Evolutionary conservation across 2,888 invertebrate genomes (phyloP).

Genomic region (Scotopteryx bipunctaria): DNA sequence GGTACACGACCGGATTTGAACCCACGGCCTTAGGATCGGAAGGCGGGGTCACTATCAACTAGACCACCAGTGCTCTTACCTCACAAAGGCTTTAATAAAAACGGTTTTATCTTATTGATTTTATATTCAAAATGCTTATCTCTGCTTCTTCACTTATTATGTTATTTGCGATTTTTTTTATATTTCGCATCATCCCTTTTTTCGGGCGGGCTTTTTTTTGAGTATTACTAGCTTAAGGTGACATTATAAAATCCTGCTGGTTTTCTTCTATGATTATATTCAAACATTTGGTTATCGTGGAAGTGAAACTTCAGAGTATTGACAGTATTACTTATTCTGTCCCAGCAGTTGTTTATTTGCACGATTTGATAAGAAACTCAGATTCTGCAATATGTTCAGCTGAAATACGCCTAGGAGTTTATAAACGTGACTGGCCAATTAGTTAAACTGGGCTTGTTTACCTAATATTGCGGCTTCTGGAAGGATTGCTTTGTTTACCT

Average conservation of each 20-base stretch:
- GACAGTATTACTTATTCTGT: slow-evolving; percentile 11
- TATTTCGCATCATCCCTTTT: too few relatives aligned
- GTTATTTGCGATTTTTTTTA: too few relatives aligned
- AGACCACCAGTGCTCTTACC: too few relatives aligned
- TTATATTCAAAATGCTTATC: not conserved
- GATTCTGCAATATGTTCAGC: slow-evolving; percentile 57
- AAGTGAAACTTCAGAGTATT: not conserved
- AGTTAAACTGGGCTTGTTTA: slow-evolving; percentile 34
- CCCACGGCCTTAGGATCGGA: too few relatives aligned
- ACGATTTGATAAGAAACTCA: slow-evolving; percentile 66
- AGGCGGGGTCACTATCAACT: too few relatives aligned
- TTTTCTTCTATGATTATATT: too few relatives aligned
- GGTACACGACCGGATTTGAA: too few relatives aligned
- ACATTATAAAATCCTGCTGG: too few relatives aligned
- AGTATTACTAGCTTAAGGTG: too few relatives aligned
- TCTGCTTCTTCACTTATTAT: too few relatives aligned
- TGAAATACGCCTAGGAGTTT: slow-evolving; percentile 42
- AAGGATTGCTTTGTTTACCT: slow-evolving; percentile 14
- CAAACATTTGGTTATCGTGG: not conserved
- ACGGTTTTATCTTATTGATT: not conserved
- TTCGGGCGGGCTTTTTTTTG: too few relatives aligned
- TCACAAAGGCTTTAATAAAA: too few relatives aligned
- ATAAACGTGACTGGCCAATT: slow-evolving; percentile 40
- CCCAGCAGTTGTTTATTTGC: slow-evolving; percentile 55
- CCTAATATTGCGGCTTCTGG: slow-evolving; percentile 22